A percentile compares a stretch with the other conserved stretches of the same genome.
phyloP scores from a whole-genome alignment of 2,113 vertebrate genomes.

The Neolamprologus fasciatus region DNA sequence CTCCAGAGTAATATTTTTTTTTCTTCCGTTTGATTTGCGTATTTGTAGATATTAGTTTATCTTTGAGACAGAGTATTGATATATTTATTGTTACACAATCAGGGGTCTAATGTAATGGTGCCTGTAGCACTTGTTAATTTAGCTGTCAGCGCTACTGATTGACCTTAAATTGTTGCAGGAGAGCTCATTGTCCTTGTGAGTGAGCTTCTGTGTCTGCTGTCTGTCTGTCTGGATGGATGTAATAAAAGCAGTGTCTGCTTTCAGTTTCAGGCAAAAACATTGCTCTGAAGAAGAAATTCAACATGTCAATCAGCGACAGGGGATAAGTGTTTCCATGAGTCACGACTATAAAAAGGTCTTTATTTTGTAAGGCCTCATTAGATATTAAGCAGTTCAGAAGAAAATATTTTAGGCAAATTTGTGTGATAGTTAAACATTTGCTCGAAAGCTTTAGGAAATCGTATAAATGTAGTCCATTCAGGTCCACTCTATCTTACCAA shows the following conservation, averaged over 20 bases:
- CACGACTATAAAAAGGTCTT: not conserved
- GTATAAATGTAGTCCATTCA: not conserved
- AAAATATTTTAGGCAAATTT: not conserved
- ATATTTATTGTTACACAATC: not conserved
- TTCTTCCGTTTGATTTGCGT: slow-evolving; percentile 3
- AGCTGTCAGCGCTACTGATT: slow-evolving; percentile 43
- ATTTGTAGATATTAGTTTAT: slow-evolving; percentile 32
- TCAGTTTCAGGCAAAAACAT: not conserved
- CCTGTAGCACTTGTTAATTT: slow-evolving; percentile 51
- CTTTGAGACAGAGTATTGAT: not conserved
- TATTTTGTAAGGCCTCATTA: not conserved
- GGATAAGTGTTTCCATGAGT: not conserved
- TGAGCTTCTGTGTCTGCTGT: not conserved
- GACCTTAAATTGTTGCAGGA: slow-evolving; percentile 26
- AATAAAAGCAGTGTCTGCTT: not conserved
- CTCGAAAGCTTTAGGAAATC: not conserved
- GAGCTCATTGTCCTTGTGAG: slow-evolving; percentile 1
- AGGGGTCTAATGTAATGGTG: slow-evolving; percentile 7
- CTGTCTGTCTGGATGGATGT: not conserved
- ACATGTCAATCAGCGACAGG: not conserved
- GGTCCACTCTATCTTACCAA: not conserved
- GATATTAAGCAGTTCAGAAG: not conserved
- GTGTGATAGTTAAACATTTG: not conserved
- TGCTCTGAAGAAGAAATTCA: not conserved
- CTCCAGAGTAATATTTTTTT: not conserved